These are phyloP conservation scores for Amphimedon queenslandica DNA, from an alignment of 37 sponge, comb jelly and placozoan species.

Conservation along the genomic window DNA sequence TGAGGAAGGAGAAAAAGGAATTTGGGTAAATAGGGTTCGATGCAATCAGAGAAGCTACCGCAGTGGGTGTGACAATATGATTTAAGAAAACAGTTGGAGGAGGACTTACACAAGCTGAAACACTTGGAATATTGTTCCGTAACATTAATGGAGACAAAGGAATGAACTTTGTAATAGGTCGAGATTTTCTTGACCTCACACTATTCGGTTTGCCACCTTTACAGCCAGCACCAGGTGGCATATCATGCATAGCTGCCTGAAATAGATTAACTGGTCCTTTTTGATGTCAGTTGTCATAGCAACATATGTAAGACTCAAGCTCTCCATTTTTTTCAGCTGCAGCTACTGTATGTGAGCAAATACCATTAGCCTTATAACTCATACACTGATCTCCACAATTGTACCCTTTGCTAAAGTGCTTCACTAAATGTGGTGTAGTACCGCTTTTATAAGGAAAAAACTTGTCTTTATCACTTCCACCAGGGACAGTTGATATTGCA, in stretches of 20 bases:
- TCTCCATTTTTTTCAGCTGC: neutral
- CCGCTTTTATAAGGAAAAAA: neutral
- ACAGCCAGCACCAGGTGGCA: constrained; percentile 16
- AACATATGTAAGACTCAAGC: neutral
- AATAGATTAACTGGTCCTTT: neutral
- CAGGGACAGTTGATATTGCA: constrained; percentile 5
- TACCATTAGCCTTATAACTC: neutral
- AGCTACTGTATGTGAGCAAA: neutral
- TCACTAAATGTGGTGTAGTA: neutral
- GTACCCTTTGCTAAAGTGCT: constrained; percentile 4
- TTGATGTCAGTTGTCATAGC: neutral
- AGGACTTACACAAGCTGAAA: no score
- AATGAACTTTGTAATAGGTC: no score
- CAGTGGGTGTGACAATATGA: no score
- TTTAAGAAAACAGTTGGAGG: no score
- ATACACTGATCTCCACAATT: constrained; percentile 1
- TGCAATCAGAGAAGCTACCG: no score
- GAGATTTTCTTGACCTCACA: no score
- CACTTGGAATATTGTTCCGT: no score
- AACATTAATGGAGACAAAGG: no score
- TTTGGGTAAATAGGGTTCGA: no score
- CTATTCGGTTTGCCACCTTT: constrained; percentile 12
- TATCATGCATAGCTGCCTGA: constrained; percentile 9
- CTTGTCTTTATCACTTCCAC: neutral
- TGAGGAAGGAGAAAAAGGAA: no score